phyloP scores from a whole-genome alignment of 2,888 invertebrate genomes.

The Oegoconia quadripuncta region DNA sequence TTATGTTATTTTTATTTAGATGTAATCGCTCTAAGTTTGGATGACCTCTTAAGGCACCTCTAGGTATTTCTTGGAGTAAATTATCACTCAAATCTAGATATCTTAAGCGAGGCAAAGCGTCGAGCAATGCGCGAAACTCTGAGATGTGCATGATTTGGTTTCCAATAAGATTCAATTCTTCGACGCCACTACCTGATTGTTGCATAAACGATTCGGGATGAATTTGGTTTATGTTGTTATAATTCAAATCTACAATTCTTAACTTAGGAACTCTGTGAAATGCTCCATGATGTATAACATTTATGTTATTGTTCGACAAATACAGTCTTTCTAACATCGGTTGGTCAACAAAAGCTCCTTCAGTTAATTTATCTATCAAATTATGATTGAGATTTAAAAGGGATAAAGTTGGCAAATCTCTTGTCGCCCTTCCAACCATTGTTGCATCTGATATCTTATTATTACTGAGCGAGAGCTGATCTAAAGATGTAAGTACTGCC shows the following conservation, averaged over 20 bases:
- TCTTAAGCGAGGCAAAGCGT: conserved; percentile 86
- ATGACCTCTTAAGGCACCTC: conserved; percentile 88
- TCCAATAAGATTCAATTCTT: conserved; percentile 87
- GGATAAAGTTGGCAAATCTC: conserved; percentile 86
- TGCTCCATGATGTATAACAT: conserved; percentile 87
- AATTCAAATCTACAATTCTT: conserved; percentile 85
- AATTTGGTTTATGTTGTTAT: conserved; percentile 86
- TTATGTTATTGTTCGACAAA: conserved; percentile 85
- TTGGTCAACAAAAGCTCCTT: conserved; percentile 89
- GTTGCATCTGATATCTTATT: conserved; percentile 88
- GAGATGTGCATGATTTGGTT: conserved; percentile 88
- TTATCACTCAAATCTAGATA: conserved; percentile 90
- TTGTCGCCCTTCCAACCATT: conserved; percentile 88
- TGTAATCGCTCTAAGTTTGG: conserved; percentile 89
- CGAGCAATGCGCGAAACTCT: conserved; percentile 86
- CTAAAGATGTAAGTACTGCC: conserved; percentile 83
- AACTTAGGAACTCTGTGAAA: conserved; percentile 88
- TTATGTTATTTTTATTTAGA: conserved; percentile 87
- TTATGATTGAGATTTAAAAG: conserved; percentile 86
- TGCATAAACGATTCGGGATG: conserved; percentile 91
- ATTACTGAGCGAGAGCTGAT: conserved; percentile 83
- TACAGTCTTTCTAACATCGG: conserved; percentile 83
- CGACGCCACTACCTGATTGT: conserved; percentile 85
- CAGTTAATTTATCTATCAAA: conserved; percentile 83
- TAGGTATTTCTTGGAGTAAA: conserved; percentile 86